Evolutionary conservation across 2,113 vertebrate species (phyloP), one percentile per base, ranked within the genome.

Genomic region (Toxotes chatareus): DNA sequence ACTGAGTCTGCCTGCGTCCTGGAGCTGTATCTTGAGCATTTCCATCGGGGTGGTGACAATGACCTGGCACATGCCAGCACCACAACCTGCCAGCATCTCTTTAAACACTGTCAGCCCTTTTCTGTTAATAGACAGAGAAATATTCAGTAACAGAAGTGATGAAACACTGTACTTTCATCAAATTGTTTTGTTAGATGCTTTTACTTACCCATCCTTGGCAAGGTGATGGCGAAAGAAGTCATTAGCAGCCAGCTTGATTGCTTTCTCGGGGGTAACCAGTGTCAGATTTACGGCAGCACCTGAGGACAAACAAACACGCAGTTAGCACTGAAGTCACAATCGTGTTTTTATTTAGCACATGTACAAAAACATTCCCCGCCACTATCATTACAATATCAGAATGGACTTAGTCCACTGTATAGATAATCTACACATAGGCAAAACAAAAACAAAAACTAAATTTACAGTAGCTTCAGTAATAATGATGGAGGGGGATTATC

Each of bases 1-100:
- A 96, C 96, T 92, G 4, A 96, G 67, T 86, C 96, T 92, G 47
- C 96, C 96, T 12, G 96, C 96, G 74, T 96, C 96, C 83, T 96
- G 96, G 0, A 96, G 85, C 86, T 96, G 96, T 55, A 96, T 96
- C 90, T 96, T 96, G 5, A 96, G 94, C 96, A 96, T 96, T 77
- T 96, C 96, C 96, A 96, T 96, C 6, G 96, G 96, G 21, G 96
- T 96, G 27, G 96, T 96, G 64, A 96, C 63, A 62, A 96, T 57
- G 13, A 96, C 96, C 71, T 96, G 96, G 56, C 95, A 96, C 89
- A 94, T 95, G 76, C 96, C 96, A 0, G 96, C 96, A 67, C 94
- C 95, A 80, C 96, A 96, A 1, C 96, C 96, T 21, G 96, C 95
- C 88, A 96, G 73, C 96, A 96, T 96, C 86, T 96, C 96, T 92